Evolutionary conservation across 2,888 invertebrate species (phyloP).

Genomic region (Griposia aprilina): DNA sequence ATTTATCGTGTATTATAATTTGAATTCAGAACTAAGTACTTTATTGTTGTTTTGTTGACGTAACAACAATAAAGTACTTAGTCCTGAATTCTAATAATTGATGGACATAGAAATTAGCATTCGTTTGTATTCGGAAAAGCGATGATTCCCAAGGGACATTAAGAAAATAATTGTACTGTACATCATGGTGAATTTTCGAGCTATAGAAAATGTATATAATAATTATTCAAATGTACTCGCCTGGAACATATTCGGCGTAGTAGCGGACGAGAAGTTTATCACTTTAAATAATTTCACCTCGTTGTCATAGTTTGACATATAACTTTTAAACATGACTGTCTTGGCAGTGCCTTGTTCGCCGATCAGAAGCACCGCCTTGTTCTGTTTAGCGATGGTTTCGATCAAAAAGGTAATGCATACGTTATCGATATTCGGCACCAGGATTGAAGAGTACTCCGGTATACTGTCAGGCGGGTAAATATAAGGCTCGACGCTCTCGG

Average conservation of each 20-base stretch:
- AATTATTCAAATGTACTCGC: constrained; percentile 79
- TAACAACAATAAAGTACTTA: no score
- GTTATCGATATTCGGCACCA: constrained; percentile 97
- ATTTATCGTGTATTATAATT: no score
- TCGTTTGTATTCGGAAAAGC: no score
- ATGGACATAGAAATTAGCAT: no score
- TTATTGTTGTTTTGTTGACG: no score
- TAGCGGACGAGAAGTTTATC: constrained; percentile 97
- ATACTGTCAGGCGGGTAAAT: constrained; percentile 93
- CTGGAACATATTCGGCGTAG: constrained; percentile 97
- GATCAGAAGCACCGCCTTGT: constrained; percentile 95
- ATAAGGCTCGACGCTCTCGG: constrained; percentile 93
- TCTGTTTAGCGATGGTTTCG: constrained; percentile 94
- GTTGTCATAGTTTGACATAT: constrained; percentile 94
- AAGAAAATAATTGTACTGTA: no score
- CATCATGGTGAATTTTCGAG: no score
- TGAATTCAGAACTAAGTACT: no score
- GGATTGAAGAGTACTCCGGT: constrained; percentile 94
- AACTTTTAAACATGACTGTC: constrained; percentile 97
- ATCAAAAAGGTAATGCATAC: constrained; percentile 96
- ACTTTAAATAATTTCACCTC: constrained; percentile 95
- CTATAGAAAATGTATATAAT: no score
- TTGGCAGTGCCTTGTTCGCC: constrained; percentile 98
- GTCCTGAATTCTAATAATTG: no score
- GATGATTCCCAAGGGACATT: no score